Conservation (phyloP, 1,140 invertebrate genomes). For the Orius insidiosus region DNA sequence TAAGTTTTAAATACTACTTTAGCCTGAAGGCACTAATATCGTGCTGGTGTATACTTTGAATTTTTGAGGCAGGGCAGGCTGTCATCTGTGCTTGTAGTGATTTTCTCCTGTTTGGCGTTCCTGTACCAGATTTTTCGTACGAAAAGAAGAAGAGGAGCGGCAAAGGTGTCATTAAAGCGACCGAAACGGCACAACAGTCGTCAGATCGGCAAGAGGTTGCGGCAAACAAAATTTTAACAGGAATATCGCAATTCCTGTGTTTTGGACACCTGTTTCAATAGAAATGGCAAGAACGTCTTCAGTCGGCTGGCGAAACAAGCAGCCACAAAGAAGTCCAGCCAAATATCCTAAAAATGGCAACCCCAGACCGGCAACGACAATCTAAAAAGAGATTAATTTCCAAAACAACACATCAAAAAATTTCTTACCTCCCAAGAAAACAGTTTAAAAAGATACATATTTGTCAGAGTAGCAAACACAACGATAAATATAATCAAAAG, state of each 20-base stretch:
- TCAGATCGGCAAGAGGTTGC: constrained; percentile 59
- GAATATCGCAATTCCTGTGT: constrained; percentile 83
- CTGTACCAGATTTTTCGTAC: too few species aligned
- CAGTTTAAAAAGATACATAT: constrained; percentile 76
- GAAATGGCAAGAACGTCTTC: constrained; percentile 66
- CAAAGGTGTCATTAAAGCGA: constrained; percentile 84
- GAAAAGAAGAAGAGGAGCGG: constrained; percentile 38
- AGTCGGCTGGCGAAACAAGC: constrained; percentile 38
- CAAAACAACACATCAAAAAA: constrained; percentile 5
- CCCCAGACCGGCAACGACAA: constrained; percentile 60
- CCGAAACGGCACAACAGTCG: constrained; percentile 73
- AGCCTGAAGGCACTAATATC: too few species aligned
- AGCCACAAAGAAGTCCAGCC: constrained; percentile 45
- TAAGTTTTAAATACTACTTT: too few species aligned
- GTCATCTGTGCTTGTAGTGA: too few species aligned
- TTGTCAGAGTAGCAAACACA: constrained; percentile 78
- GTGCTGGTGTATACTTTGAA: too few species aligned
- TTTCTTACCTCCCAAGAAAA: constrained; percentile 68
- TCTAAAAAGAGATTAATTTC: constrained; percentile 34
- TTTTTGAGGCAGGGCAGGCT: too few species aligned
- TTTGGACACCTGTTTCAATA: constrained; percentile 88
- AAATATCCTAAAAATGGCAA: constrained; percentile 78
- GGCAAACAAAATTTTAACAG: constrained; percentile 49
- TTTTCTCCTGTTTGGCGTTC: too few species aligned
- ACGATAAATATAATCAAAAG: constrained; percentile 75